Percentiles rank a stretch among this genome's conserved stretches.
Conservation (phyloP, 2,113 vertebrate genomes). For the Natator depressus region DNA sequence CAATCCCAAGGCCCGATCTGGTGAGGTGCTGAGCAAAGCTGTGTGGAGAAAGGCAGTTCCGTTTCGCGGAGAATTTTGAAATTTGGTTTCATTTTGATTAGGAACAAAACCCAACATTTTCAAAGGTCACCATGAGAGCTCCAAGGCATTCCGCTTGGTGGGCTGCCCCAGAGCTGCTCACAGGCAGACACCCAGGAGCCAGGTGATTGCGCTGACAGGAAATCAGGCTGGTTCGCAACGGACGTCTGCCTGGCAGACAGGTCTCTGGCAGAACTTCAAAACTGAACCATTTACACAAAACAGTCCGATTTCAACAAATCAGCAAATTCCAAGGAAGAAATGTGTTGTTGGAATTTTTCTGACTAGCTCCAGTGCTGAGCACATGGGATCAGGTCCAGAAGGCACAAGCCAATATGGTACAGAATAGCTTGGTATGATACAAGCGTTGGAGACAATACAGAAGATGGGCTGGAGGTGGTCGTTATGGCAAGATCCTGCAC, state of each 20-base stretch:
- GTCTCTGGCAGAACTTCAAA: not conserved
- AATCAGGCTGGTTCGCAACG: not conserved
- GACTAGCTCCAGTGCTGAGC: accelerated
- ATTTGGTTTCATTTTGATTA: not conserved
- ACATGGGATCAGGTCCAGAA: not conserved
- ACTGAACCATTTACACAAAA: not conserved
- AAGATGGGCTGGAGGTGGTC: not conserved
- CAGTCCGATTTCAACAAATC: not conserved
- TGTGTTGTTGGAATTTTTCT: not conserved
- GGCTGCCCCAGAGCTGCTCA: not conserved
- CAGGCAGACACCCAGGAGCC: accelerated
- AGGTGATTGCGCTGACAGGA: not conserved
- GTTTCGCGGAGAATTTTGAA: accelerated
- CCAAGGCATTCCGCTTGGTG: not conserved
- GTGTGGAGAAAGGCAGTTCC: accelerated
- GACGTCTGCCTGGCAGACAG: not conserved
- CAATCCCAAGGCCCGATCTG: not conserved
- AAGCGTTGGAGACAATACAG: not conserved
- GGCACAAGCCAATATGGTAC: not conserved
- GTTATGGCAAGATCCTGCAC: not conserved
- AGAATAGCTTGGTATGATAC: not conserved
- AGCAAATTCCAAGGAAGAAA: constrained; percentile 4
- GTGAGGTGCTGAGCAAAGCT: not conserved
- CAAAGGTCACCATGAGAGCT: not conserved
- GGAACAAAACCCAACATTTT: not conserved